phyloP scores from a whole-genome alignment of 2,113 vertebrate genomes.

The Epinephelus fuscoguttatus region DNA sequence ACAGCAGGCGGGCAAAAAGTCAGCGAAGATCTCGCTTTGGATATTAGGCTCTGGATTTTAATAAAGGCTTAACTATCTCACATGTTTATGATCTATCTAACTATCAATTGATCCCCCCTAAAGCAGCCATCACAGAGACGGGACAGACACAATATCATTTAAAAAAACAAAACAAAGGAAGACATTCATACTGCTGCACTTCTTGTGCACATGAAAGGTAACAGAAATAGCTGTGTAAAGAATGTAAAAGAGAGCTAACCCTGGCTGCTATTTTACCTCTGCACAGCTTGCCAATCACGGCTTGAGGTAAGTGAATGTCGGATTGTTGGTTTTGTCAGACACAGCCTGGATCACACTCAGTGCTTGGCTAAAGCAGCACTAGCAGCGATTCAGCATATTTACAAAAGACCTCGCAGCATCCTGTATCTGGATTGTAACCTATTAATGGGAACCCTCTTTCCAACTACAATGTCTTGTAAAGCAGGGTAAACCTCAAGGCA shows the following conservation, averaged over 20 bases:
- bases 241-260: background rate
- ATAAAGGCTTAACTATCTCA: background rate
- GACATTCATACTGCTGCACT: background rate
- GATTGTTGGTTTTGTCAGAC: too few species aligned
- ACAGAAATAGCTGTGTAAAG: background rate
- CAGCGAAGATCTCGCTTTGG: slow-evolving; percentile 32
- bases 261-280: background rate
- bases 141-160: background rate
- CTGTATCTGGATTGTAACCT: slow-evolving; percentile 10
- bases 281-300: background rate
- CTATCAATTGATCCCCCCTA: background rate
- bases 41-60: slow-evolving; percentile 6
- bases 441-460: background rate
- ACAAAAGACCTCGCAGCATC: background rate
- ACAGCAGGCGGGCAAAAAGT: slow-evolving; percentile 66
- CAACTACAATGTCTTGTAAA: slow-evolving; percentile 11
- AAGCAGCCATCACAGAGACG: background rate
- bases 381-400: slow-evolving; percentile 5
- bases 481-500: slow-evolving; percentile 6
- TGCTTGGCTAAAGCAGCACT: background rate
- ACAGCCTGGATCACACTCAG: background rate
- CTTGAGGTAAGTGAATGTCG: background rate
- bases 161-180: background rate
- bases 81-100: background rate
- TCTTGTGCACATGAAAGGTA: background rate